Evolutionary conservation across 2,113 vertebrate genomes (phyloP).

Genomic region (Poeciliopsis prolifica): DNA sequence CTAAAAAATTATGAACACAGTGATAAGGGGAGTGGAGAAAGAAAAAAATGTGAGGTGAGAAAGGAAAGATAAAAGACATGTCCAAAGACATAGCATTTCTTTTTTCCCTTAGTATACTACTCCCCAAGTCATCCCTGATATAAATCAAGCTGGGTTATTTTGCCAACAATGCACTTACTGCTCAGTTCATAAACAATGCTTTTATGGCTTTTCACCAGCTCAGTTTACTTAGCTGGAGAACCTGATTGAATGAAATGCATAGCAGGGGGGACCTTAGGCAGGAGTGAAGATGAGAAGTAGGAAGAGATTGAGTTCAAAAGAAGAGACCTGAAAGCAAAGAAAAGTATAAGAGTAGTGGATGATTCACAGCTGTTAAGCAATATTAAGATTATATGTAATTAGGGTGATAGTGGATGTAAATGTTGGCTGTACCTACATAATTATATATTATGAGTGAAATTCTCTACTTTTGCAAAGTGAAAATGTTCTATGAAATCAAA

Average conservation of each 20-base stretch:
- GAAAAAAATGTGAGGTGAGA: not conserved
- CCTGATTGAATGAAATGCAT: conserved; percentile 56
- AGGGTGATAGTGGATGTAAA: not conserved
- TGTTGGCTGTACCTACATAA: not conserved
- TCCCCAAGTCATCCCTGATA: conserved; percentile 43
- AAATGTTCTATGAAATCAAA: not conserved
- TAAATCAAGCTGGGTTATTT: conserved; percentile 66
- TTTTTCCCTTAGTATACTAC: conserved; percentile 24
- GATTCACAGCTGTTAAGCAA: not conserved
- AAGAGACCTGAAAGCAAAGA: not conserved
- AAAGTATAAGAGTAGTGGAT: not conserved
- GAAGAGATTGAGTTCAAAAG: conserved; percentile 8
- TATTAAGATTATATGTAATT: not conserved
- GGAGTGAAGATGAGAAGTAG: not conserved
- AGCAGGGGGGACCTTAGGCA: conserved; percentile 23
- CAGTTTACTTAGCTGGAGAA: conserved; percentile 61
- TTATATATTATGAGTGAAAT: not conserved
- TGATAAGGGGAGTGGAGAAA: not conserved
- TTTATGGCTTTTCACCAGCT: conserved; percentile 71
- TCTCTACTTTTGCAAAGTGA: not conserved
- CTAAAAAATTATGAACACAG: not conserved
- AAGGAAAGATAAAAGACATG: conserved; percentile 6
- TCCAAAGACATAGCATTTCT: conserved; percentile 13
- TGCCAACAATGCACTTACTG: conserved; percentile 78
- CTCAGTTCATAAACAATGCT: conserved; percentile 72